Percentiles rank a stretch among this genome's conserved stretches.
phyloP scores from a whole-genome alignment of 2,113 vertebrate genomes.

The Dromaius novaehollandiae region DNA sequence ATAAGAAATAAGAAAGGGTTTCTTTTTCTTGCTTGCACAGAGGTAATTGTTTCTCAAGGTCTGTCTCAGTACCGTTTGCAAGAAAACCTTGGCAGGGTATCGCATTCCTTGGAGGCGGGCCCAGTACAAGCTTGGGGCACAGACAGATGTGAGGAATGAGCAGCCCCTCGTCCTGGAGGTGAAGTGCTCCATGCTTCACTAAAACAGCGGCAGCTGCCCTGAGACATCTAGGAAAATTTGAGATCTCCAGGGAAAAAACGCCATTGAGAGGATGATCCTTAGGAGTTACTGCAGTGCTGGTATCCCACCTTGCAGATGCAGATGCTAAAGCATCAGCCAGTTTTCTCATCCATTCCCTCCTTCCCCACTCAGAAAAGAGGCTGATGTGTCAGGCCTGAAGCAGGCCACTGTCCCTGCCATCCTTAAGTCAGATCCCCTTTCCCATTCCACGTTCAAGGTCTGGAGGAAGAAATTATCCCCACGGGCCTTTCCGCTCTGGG shows the following conservation, averaged over 20 bases:
- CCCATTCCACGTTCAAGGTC: neutral
- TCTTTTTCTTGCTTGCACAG: neutral
- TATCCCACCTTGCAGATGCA: neutral
- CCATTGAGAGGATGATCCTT: neutral
- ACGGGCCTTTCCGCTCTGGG: neutral
- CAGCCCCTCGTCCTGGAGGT: neutral
- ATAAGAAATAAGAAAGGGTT: neutral
- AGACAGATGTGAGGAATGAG: neutral
- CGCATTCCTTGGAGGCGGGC: neutral
- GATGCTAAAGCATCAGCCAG: neutral
- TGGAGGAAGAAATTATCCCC: neutral
- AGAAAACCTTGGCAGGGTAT: neutral
- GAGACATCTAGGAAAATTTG: neutral
- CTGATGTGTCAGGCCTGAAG: neutral
- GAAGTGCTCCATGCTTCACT: neutral
- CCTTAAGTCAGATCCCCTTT: neutral
- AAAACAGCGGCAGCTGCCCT: neutral
- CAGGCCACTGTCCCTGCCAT: neutral
- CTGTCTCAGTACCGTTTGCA: neutral
- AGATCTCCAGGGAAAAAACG: neutral
- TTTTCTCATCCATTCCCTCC: neutral
- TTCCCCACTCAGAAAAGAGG: neutral
- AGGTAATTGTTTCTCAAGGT: neutral
- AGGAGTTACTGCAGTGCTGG: neutral
- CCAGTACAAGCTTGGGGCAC: neutral